phyloP scores from a whole-genome alignment of 2,888 invertebrate genomes.

The Rhagonycha fulva region DNA sequence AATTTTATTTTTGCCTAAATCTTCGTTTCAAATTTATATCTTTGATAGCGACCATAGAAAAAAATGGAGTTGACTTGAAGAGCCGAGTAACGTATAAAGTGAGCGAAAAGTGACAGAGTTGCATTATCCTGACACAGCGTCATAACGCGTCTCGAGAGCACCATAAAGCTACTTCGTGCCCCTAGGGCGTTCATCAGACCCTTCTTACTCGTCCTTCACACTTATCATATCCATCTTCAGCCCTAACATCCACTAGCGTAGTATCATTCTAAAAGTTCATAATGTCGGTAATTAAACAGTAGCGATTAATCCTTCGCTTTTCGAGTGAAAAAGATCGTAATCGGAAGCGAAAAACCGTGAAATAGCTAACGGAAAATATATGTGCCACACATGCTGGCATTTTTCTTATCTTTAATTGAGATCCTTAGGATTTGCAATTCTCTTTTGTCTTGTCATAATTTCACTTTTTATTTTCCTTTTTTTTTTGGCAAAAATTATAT shows the following conservation, averaged over 20 bases:
- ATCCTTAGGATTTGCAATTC: not conserved
- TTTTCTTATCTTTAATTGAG: constrained; percentile 8
- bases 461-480: not conserved
- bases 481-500: not conserved
- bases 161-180: constrained; percentile 44
- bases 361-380: constrained; percentile 15
- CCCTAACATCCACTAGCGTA: constrained; percentile 21
- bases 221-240: constrained; percentile 22
- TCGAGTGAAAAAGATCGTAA: constrained; percentile 18
- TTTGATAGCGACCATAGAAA: not conserved
- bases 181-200: constrained; percentile 41
- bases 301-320: constrained; percentile 17
- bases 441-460: not conserved
- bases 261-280: constrained; percentile 19
- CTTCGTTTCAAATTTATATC: not conserved
- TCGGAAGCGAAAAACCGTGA: constrained; percentile 18
- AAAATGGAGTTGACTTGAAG: not conserved
- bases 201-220: constrained; percentile 26
- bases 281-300: constrained; percentile 16
- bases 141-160: constrained; percentile 39
- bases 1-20: not conserved
- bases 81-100: constrained; percentile 13
- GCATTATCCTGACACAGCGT: constrained; percentile 33
- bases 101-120: constrained; percentile 27
- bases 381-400: constrained; percentile 8